Conservation (phyloP, 2,113 vertebrate species). For the Porphyrio hochstetteri region DNA sequence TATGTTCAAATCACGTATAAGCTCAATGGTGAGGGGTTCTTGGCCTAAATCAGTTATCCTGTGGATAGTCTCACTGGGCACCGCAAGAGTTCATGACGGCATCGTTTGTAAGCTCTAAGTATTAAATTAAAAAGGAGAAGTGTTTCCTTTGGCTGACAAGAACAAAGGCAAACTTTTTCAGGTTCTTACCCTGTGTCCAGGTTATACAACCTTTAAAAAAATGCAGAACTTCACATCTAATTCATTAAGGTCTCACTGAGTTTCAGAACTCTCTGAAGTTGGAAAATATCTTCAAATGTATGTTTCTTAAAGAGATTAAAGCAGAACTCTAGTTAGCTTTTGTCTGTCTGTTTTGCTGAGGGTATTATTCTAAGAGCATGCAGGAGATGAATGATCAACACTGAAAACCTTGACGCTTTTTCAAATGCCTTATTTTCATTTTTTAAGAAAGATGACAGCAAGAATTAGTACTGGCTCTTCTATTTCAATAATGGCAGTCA, state of each 20-base stretch:
- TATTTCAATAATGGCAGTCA: conserved; percentile 79
- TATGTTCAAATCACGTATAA: neutral
- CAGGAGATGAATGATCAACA: conserved; percentile 76
- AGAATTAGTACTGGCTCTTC: conserved; percentile 81
- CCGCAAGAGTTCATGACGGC: accelerated
- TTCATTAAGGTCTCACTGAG: neutral
- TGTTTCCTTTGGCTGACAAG: neutral
- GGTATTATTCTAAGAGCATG: conserved; percentile 74
- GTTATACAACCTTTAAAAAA: conserved; percentile 18
- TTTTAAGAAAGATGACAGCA: conserved; percentile 79
- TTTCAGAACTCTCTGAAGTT: conserved; percentile 69
- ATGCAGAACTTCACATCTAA: neutral
- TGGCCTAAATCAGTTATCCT: neutral
- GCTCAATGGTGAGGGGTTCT: neutral
- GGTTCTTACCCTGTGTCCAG: neutral
- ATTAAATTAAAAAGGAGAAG: neutral
- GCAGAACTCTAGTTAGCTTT: conserved; percentile 80
- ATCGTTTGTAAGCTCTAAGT: neutral
- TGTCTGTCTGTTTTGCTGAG: conserved; percentile 79
- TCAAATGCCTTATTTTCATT: conserved; percentile 79
- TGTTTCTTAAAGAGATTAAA: conserved; percentile 83
- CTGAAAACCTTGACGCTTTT: conserved; percentile 80
- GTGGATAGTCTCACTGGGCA: neutral
- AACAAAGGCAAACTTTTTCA: neutral
- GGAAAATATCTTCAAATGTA: conserved; percentile 67